Base-by-base conservation (phyloP, 2,113 vertebrate genomes). In the Atlantisia rogersi region DNA sequence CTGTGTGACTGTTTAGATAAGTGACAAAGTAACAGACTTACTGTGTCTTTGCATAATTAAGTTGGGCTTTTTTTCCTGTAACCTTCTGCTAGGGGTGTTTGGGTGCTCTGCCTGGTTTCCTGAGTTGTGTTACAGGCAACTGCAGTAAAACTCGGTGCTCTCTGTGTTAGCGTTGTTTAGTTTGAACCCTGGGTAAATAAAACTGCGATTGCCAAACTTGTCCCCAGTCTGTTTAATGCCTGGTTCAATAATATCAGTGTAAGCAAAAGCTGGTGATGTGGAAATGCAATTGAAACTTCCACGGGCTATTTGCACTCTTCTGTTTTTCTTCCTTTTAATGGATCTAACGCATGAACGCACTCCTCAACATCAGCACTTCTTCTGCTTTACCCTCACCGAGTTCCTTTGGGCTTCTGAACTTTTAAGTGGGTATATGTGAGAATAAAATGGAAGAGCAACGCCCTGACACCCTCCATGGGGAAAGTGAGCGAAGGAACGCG, bases 401-500 rank as follows among this genome's bases (percentile, higher is more conserved):
- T 11, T 19, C 5, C 60, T 50, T 9, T 14, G 39, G 22, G 26
- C 40, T 70, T 40, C 20, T 52, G 31, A 40, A 5, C 44, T 79
- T 63, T 24, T 22, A 32, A 52, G 7, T 16, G 14, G 12, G 21
- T 70, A 5, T 32, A 21, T 52, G 42, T 20, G 7, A 26, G 65
- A 77, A 44, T 52, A 25, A 63, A 88, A 53, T 4, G 18, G 32
- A 13, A 53, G 10, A 11, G 9, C 6, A 12, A 10, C 4, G 13
- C 2, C 14, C 28, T 19, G 55, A 5, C 12, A 5, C 20, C 22
- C 3, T 50, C 32, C 24, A 6, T 5, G 44, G 21, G 6, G 29
- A 24, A 13, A 7, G 0, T 9, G n/a, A 9, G 19, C 6, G 32
- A 20, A n/a, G 14, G 11, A 15, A 12, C 18, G 5, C 1, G 32